Base-by-base conservation (phyloP, 1,140 invertebrate genomes). In the Globodera rostochiensis region DNA sequence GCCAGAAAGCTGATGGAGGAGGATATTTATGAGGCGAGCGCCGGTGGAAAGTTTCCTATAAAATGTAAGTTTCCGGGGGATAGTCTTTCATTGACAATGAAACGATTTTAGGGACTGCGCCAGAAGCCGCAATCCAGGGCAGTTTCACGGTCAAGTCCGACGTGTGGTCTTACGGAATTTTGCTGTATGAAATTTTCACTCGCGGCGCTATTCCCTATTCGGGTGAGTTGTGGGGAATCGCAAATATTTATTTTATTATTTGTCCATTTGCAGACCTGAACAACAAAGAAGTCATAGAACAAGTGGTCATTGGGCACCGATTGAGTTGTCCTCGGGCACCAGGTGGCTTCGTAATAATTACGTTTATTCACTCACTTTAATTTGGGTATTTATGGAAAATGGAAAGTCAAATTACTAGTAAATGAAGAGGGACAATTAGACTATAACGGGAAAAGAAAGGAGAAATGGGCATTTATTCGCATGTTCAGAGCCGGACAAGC, bases 141-240 rank as follows among this genome's bases (percentile, higher is more conserved):
- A 93, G 94, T 88, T 99, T 98, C 91, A 96, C 95, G 69, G 97
- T 98, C 82, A 99, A 99, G 91, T 97, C 95, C 74, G 97, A 98
- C 90, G 96, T 99, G 0, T 99, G 97, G 97, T 97, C 96, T 1
- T 98, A 96, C 89, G 97, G 96, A 78, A 96, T 98, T 83, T 91
- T 98, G 1, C 91, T 99, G 1, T 97, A 97, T 94, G 97, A 99
- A 91, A 91, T 98, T 45, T 96, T 98, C 89, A 98, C 97, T 6
- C 95, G 95, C 87, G 97, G 93, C 73, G 91, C 92, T 85, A 95
- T 98, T 88, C 97, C 97, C 84, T 83, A 90, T 90, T 69, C 87
- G 93, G 93, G 95, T 84, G 50, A 46, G 83, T 25, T 36, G 36
- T 2, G 36, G 36, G 36, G 36, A 36, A 69, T 84, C 77, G 57